Evolutionary conservation across 2,113 vertebrate species (phyloP).

Genomic region (Ceratotherium simum): DNA sequence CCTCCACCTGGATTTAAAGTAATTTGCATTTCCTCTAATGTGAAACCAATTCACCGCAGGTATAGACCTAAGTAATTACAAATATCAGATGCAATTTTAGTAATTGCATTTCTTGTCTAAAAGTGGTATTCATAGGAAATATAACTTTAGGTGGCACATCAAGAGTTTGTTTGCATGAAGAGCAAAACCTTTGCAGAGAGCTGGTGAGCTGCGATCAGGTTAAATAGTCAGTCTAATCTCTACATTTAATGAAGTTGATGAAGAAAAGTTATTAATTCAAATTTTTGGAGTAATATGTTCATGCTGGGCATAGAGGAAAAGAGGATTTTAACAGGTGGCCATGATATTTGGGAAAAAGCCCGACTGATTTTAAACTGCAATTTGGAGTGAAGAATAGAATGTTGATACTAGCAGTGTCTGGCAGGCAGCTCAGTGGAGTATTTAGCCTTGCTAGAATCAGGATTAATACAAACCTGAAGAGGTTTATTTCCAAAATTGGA

Average conservation of each 20-base stretch:
- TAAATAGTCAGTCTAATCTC: constrained; percentile 7
- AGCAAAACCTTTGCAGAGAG: not conserved
- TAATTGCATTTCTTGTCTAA: constrained; percentile 59
- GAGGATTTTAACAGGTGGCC: constrained; percentile 59
- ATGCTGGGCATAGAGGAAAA: constrained; percentile 20
- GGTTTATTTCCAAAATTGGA: constrained; percentile 50
- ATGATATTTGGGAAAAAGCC: constrained; percentile 48
- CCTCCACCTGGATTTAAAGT: constrained; percentile 61
- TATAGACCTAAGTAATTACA: constrained; percentile 71
- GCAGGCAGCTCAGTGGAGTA: constrained; percentile 63
- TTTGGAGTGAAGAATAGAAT: constrained; percentile 71
- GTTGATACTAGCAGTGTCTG: constrained; percentile 71
- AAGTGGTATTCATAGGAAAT: constrained; percentile 65
- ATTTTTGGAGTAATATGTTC: constrained; percentile 40
- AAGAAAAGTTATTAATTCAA: not conserved
- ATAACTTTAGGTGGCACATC: constrained; percentile 20
- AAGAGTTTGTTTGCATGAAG: constrained; percentile 33
- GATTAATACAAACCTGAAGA: constrained; percentile 44
- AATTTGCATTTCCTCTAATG: constrained; percentile 66
- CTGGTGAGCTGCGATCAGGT: constrained; percentile 40
- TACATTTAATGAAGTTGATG: not conserved
- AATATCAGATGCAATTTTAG: constrained; percentile 69
- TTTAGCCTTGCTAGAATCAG: constrained; percentile 62
- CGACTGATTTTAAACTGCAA: constrained; percentile 61
- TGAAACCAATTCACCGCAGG: constrained; percentile 55